These are phyloP conservation scores for Adrianichthys oophorus DNA, from an alignment of 2,797 vertebrate genomes.

Conservation along the genomic window DNA sequence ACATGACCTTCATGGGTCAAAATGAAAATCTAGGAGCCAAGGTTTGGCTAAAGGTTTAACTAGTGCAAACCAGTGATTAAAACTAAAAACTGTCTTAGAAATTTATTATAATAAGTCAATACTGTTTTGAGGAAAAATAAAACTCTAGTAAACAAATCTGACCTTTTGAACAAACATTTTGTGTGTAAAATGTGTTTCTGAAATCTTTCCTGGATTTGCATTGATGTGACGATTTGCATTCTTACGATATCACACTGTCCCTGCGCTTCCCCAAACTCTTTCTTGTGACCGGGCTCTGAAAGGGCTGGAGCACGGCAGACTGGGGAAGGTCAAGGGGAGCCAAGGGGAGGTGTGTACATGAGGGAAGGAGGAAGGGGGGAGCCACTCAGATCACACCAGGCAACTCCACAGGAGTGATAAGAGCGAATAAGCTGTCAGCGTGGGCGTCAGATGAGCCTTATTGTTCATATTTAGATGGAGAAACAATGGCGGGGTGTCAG, in stretches of 20 bases:
- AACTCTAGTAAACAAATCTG: too few species aligned
- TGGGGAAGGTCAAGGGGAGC: slow-evolving; percentile 14
- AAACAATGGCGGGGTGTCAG: slow-evolving; percentile 80
- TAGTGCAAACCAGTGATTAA: too few species aligned
- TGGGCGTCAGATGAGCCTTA: slow-evolving; percentile 73
- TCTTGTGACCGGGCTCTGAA: slow-evolving; percentile 32
- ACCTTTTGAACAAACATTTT: not conserved
- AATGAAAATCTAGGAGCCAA: too few species aligned
- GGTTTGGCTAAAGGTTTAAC: too few species aligned
- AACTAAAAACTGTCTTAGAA: too few species aligned
- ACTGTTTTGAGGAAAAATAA: too few species aligned
- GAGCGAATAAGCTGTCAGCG: slow-evolving; percentile 68
- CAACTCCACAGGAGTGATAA: slow-evolving; percentile 65
- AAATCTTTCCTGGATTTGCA: not conserved
- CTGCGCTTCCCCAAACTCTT: slow-evolving; percentile 28
- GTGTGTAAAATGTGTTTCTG: not conserved
- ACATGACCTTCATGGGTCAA: too few species aligned
- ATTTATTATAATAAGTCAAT: too few species aligned
- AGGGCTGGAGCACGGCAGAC: slow-evolving; percentile 16
- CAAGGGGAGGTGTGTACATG: slow-evolving; percentile 38
- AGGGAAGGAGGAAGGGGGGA: slow-evolving; percentile 33
- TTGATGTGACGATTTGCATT: not conserved
- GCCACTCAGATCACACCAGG: slow-evolving; percentile 60
- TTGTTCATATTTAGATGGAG: slow-evolving; percentile 84
- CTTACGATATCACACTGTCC: slow-evolving; percentile 10